Evolutionary conservation across 2,113 vertebrate species (phyloP).

Genomic region (Sinocyclocheilus maitianheensis): DNA sequence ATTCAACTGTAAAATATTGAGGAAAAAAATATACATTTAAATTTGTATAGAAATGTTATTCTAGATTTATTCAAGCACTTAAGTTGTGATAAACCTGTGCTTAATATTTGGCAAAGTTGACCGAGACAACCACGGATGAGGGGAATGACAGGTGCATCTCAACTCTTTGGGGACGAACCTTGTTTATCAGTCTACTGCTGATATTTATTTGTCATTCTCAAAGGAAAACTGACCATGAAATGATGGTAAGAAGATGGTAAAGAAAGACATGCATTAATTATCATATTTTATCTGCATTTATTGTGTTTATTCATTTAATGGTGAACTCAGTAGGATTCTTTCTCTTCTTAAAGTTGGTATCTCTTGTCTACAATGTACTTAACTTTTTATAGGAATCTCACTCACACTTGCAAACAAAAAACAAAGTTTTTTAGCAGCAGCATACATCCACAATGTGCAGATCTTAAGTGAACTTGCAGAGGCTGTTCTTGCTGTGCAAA

Average conservation of each 20-base stretch:
- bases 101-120: no score
- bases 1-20: constrained; percentile 71
- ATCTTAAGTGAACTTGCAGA: constrained; percentile 47
- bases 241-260: not conserved
- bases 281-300: constrained; percentile 29
- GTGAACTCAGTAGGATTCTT: not conserved
- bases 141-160: constrained; percentile 13
- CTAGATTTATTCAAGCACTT: constrained; percentile 74
- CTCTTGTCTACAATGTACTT: constrained; percentile 2
- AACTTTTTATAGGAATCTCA: constrained; percentile 1
- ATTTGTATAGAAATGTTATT: constrained; percentile 69
- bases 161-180: constrained; percentile 2
- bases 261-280: constrained; percentile 29
- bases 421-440: constrained; percentile 38
- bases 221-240: not conserved
- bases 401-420: constrained; percentile 62
- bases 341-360: constrained; percentile 23
- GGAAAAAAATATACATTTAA: constrained; percentile 66
- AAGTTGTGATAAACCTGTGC: constrained; percentile 54
- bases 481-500: constrained; percentile 59
- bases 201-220: constrained; percentile 13
- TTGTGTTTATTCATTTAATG: constrained; percentile 9
- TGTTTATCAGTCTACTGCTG: constrained; percentile 14
- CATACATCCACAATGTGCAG: constrained; percentile 37
- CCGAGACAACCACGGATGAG: not conserved